A percentile compares a stretch with the other conserved stretches of the same genome.
Evolutionary conservation across 2,888 invertebrate genomes (phyloP).

Genomic region (Aphodius granarius): DNA sequence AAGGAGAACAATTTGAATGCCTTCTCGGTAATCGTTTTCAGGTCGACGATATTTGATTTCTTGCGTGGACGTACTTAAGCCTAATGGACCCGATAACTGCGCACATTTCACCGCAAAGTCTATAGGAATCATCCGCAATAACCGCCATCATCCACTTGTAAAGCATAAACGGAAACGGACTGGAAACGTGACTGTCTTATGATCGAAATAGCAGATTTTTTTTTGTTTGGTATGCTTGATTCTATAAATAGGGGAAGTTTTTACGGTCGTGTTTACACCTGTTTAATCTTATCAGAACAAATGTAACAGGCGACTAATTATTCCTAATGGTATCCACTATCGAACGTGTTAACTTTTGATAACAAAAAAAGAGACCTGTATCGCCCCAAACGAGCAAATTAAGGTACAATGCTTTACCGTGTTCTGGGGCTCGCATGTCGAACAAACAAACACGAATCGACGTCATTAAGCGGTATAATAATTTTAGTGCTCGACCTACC

Average conservation of each 20-base stretch:
- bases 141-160: not conserved
- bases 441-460: not conserved
- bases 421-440: not conserved
- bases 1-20: not conserved
- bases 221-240: too few species aligned
- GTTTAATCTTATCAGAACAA: not conserved
- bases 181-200: not conserved
- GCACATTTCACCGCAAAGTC: not conserved
- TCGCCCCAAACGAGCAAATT: not conserved
- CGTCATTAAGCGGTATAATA: not conserved
- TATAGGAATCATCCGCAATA: not conserved
- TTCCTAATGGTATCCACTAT: not conserved
- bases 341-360: not conserved
- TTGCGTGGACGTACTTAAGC: not conserved
- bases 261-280: not conserved
- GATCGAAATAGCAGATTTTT: too few species aligned
- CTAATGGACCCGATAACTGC: not conserved
- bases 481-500: not conserved
- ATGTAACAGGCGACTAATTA: not conserved
- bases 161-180: not conserved
- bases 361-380: not conserved
- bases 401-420: not conserved
- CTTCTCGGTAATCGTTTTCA: not conserved
- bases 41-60: not conserved
- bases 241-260: not conserved